Percentiles rank a stretch among this genome's conserved stretches.
These are phyloP conservation scores for Drosophila tristis DNA, from an alignment of 1,140 invertebrate species.

Conservation along the genomic window DNA sequence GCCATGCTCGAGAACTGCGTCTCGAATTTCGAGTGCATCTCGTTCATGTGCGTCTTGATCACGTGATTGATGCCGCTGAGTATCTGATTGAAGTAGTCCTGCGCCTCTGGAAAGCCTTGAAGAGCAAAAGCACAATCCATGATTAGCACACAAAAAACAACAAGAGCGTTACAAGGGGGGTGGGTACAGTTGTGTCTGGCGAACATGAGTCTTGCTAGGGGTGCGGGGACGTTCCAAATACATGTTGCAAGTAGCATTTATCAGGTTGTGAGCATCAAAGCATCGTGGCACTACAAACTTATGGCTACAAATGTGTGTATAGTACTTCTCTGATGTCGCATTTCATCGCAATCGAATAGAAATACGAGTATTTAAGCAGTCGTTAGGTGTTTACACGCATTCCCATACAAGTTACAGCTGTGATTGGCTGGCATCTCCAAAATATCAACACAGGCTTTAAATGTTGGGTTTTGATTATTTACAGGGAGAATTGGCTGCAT, in stretches of 20 bases:
- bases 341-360: background rate
- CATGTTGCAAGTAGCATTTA: conserved; percentile 1
- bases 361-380: background rate
- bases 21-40: conserved; percentile 88
- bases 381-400: conserved; percentile 25
- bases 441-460: conserved; percentile 15
- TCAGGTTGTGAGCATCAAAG: conserved; percentile 3
- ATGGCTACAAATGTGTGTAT: conserved; percentile 18
- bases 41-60: conserved; percentile 89
- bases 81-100: conserved; percentile 91
- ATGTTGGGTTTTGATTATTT: conserved; percentile 36
- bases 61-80: conserved; percentile 90
- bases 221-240: conserved; percentile 30
- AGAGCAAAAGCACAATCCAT: conserved; percentile 27
- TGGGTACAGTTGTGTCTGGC: conserved; percentile 23
- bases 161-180: background rate
- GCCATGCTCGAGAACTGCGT: conserved; percentile 90
- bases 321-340: conserved; percentile 61
- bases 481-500: conserved; percentile 49
- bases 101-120: conserved; percentile 85
- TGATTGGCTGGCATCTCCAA: too few relatives aligned
- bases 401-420: conserved; percentile 17
- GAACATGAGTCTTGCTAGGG: conserved; percentile 37
- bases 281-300: conserved; percentile 39
- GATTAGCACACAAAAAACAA: background rate